Base-by-base conservation (phyloP, 1,140 invertebrate species). In the Lanistes nyassanus region DNA sequence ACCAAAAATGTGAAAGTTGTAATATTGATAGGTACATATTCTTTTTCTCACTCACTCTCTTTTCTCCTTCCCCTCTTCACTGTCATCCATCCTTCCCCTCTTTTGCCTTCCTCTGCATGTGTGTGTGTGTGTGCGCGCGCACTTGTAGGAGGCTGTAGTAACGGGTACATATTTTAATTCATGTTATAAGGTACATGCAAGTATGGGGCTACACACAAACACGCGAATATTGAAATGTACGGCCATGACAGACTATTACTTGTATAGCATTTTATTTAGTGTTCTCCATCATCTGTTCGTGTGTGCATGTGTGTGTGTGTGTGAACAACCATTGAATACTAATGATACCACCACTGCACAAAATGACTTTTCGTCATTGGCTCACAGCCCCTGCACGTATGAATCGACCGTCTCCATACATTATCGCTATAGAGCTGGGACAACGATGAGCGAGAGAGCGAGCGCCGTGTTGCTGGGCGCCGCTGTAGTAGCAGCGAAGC, bases 231-330 rank as follows among this genome's bases (percentile, higher is more conserved):
- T n/a, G n/a, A n/a, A n/a, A n/a, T n/a, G n/a, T n/a, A n/a, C n/a
- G n/a, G n/a, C n/a, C n/a, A n/a, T n/a, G n/a, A n/a, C n/a, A n/a
- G n/a, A n/a, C n/a, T n/a, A n/a, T n/a, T n/a, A n/a, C n/a, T n/a
- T n/a, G n/a, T n/a, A n/a, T n/a, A n/a, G n/a, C n/a, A n/a, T n/a
- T n/a, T n/a, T n/a, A n/a, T n/a, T 29, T 64, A 36, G 3, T 64
- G 60, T 31, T 29, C 26, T 29, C 21, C 19, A 16, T 16, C 26
- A 36, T 64, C 29, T 31, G 60, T 64, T 29, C 26, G 60, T 64
- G 60, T 64, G 60, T 64, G 60, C 37, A 36, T 64, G 60, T 64
- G 60, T 31, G 60, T 64, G 60, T 64, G 60, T 31, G 60, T 64
- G 60, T 31, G 11, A 34, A 36, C 26, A 36, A 34, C 29, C 21